Conservation (phyloP, 2,113 vertebrate species). For the Saccopteryx bilineata region DNA sequence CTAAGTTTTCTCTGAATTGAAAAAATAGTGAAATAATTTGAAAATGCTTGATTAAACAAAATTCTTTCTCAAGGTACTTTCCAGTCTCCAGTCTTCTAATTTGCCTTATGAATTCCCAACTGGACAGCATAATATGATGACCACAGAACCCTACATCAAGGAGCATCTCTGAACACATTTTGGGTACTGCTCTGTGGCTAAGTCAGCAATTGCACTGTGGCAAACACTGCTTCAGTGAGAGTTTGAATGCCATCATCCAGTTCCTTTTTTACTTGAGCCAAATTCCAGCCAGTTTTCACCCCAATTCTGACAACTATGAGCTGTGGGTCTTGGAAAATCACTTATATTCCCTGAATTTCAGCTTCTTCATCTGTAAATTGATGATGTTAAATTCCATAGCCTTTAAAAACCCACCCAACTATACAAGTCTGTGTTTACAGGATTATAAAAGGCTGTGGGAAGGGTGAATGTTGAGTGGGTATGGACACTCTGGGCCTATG, state of each 20-base stretch:
- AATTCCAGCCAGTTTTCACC: not conserved
- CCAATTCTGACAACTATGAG: not conserved
- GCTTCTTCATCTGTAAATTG: not conserved
- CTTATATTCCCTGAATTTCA: not conserved
- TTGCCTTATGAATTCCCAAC: constrained; percentile 47
- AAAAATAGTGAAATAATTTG: constrained; percentile 39
- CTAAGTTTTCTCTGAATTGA: constrained; percentile 7
- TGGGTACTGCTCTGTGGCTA: not conserved
- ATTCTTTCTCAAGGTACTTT: constrained; percentile 54
- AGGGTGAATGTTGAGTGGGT: accelerated
- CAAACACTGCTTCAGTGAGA: not conserved
- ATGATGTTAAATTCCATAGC: not conserved
- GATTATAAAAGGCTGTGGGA: not conserved
- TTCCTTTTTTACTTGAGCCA: not conserved
- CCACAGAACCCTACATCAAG: not conserved
- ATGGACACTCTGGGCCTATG: not conserved
- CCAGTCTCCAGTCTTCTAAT: constrained; percentile 35
- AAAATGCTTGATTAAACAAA: constrained; percentile 49
- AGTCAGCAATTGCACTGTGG: not conserved
- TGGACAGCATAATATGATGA: not conserved
- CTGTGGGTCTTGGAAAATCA: not conserved
- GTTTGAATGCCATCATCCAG: not conserved
- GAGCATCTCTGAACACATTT: not conserved
- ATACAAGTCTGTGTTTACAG: not conserved
- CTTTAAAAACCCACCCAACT: not conserved